Evolutionary conservation across 2,113 vertebrate genomes (phyloP).

Genomic region (Dermatemys mawii): DNA sequence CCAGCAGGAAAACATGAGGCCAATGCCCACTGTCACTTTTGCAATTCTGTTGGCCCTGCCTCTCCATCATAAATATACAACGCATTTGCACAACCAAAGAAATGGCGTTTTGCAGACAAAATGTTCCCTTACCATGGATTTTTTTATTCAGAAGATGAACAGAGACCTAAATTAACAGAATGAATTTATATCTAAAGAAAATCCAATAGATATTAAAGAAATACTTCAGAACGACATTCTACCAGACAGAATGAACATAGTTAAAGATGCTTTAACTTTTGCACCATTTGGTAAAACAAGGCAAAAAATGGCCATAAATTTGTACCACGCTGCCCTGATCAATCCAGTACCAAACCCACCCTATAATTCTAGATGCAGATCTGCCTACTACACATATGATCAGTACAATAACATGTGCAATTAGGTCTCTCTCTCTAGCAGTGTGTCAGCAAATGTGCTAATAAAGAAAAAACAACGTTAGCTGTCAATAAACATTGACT

Average conservation of each 20-base stretch:
- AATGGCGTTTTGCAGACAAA: neutral
- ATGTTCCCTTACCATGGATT: too few relatives aligned
- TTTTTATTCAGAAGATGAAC: neutral
- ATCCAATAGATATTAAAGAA: neutral
- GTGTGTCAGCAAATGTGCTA: neutral
- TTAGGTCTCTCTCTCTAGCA: neutral
- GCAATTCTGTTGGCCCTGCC: neutral
- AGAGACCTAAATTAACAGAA: neutral
- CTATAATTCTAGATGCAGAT: constrained; percentile 17
- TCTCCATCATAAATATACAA: neutral
- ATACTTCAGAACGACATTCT: neutral
- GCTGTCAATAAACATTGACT: neutral
- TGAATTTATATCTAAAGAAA: neutral
- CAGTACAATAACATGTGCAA: neutral
- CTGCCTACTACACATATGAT: neutral
- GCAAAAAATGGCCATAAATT: neutral
- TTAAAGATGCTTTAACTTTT: neutral
- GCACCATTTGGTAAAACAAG: neutral
- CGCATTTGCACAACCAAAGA: neutral
- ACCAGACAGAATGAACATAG: neutral
- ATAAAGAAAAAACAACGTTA: neutral
- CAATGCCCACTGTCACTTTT: neutral
- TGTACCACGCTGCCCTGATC: neutral
- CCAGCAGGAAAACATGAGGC: neutral
- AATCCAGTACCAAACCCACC: neutral